Evolutionary conservation across 2,888 invertebrate species (phyloP).

Genomic region (Argynnis bischoffii): DNA sequence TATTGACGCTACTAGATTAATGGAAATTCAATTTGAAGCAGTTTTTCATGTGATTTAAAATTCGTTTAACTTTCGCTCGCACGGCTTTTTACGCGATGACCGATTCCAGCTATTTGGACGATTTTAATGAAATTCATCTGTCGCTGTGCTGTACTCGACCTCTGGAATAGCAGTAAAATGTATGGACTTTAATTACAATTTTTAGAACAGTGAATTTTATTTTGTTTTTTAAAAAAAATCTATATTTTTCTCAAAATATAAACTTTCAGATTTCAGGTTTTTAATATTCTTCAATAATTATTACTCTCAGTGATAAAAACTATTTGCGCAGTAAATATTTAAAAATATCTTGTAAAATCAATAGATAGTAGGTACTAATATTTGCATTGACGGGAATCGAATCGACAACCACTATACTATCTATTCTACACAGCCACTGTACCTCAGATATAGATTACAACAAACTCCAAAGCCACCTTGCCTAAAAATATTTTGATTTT

Average conservation of each 20-base stretch:
- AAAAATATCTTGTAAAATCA: no score
- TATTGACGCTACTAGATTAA: slow-evolving; percentile 21
- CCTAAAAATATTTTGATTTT: background rate
- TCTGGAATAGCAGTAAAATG: background rate
- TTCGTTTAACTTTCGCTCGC: slow-evolving; percentile 27
- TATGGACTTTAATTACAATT: background rate
- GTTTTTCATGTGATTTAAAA: slow-evolving; percentile 30
- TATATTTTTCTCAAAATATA: no score
- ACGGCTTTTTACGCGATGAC: slow-evolving; percentile 37
- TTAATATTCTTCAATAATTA: no score
- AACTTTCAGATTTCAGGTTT: no score
- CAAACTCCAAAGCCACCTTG: background rate
- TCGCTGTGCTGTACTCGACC: slow-evolving; percentile 21
- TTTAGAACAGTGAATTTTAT: background rate
- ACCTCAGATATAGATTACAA: no score
- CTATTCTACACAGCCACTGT: no score
- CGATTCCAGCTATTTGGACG: slow-evolving; percentile 33
- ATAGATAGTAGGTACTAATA: no score
- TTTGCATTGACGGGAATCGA: no score
- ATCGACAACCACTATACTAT: no score
- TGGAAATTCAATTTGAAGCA: slow-evolving; percentile 26
- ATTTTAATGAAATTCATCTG: slow-evolving; percentile 43
- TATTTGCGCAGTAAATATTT: no score
- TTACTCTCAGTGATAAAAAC: no score
- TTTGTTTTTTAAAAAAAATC: no score